Percentiles rank a stretch among this genome's conserved stretches.
Conservation (phyloP, 2,113 vertebrate species). For the Triplophysa tibetana region DNA sequence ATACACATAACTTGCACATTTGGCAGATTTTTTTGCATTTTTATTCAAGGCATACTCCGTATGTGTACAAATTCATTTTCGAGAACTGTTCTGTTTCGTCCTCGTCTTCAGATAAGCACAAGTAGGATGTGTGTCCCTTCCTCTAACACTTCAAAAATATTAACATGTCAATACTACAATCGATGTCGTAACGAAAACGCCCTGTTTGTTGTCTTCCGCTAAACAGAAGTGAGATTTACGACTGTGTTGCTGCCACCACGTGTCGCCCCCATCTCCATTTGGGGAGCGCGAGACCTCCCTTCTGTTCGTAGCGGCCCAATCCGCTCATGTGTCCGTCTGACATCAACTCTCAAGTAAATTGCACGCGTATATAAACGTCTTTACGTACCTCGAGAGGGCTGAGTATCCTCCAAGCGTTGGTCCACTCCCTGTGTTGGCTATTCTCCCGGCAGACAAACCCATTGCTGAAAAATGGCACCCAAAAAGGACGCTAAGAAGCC, state of each 20-base stretch:
- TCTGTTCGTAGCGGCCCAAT: constrained; percentile 66
- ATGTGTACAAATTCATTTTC: too few species aligned
- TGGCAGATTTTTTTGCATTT: too few species aligned
- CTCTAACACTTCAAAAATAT: background rate
- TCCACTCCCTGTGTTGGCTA: constrained; percentile 66
- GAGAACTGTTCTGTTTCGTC: too few species aligned
- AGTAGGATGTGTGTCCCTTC: background rate
- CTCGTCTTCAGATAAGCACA: too few species aligned
- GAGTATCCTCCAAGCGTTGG: constrained; percentile 73
- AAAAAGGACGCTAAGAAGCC: constrained; percentile 80
- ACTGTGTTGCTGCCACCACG: background rate
- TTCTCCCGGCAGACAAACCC: constrained; percentile 55
- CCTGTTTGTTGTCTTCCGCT: background rate
- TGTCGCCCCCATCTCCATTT: constrained; percentile 65
- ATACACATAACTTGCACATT: too few species aligned
- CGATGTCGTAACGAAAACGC: background rate
- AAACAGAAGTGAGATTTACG: background rate
- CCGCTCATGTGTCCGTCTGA: constrained; percentile 50
- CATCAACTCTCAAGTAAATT: constrained; percentile 66
- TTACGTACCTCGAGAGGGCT: constrained; percentile 58
- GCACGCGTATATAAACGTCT: constrained; percentile 77
- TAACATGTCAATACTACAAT: background rate
- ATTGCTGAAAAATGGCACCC: constrained; percentile 72
- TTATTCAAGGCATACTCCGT: too few species aligned
- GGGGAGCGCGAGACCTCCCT: constrained; percentile 64